Evolutionary conservation across 1,140 invertebrate genomes (phyloP).

Genomic region (Diprion similis): DNA sequence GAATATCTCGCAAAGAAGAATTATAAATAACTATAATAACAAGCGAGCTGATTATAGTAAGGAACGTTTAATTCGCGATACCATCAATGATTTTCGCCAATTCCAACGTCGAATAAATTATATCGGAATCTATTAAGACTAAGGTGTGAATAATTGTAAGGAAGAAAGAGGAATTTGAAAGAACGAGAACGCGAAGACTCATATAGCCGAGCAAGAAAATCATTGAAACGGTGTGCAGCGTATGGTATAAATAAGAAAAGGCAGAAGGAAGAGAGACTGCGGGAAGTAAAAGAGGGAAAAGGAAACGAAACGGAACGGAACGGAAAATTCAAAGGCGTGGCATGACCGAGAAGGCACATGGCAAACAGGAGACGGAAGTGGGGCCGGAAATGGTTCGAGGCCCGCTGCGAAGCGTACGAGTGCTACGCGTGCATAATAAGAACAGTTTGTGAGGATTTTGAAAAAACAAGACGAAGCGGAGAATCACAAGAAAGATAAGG

Average conservation of each 20-base stretch:
- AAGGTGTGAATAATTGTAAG: too few species aligned
- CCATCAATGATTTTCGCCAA: too few species aligned
- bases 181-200: not conserved
- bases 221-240: not conserved
- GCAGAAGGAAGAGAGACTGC: not conserved
- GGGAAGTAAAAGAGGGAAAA: not conserved
- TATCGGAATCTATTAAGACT: too few species aligned
- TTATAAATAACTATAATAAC: too few species aligned
- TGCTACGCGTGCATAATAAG: not conserved
- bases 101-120: too few species aligned
- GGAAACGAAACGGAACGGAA: not conserved
- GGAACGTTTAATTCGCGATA: too few species aligned
- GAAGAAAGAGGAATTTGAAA: not conserved
- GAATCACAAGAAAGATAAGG: not conserved
- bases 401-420: not conserved
- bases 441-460: too few species aligned
- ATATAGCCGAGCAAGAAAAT: not conserved
- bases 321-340: not conserved
- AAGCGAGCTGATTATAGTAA: too few species aligned
- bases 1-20: too few species aligned
- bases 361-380: slow-evolving; percentile 15
- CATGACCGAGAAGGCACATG: slow-evolving; percentile 10
- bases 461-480: not conserved
- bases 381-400: not conserved
- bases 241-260: not conserved